Evolutionary conservation across 1,140 invertebrate species (phyloP).

Genomic region (Diabrotica virgifera): DNA sequence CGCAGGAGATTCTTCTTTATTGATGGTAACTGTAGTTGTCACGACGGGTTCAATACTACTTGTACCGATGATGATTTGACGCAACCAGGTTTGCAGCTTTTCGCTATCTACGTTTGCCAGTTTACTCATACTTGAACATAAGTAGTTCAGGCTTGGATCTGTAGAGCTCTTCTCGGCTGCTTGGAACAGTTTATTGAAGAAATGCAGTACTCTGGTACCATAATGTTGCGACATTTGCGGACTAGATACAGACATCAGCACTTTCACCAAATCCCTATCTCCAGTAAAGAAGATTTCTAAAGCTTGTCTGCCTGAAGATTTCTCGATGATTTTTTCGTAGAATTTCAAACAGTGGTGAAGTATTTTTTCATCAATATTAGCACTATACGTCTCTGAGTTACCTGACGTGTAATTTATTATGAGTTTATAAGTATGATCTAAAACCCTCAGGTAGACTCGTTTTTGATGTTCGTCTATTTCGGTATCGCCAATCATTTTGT

Average conservation of each 20-base stretch:
- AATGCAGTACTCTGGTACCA: slow-evolving; percentile 73
- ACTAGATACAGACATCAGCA: slow-evolving; percentile 71
- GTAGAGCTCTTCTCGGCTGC: slow-evolving; percentile 57
- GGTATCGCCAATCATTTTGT: slow-evolving; percentile 64
- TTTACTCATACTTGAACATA: slow-evolving; percentile 67
- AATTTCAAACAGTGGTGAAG: slow-evolving; percentile 71
- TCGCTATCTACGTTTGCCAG: slow-evolving; percentile 63
- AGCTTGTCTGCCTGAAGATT: slow-evolving; percentile 72
- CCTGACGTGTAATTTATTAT: slow-evolving; percentile 55
- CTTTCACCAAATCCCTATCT: slow-evolving; percentile 61
- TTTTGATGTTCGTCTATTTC: slow-evolving; percentile 62
- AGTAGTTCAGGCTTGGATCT: slow-evolving; percentile 63
- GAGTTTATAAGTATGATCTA: slow-evolving; percentile 68
- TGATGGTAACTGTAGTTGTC: slow-evolving; percentile 34
- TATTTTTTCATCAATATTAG: slow-evolving; percentile 63
- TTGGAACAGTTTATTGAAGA: slow-evolving; percentile 77
- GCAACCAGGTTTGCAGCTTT: slow-evolving; percentile 67
- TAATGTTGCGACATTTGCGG: slow-evolving; percentile 68
- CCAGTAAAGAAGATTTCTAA: slow-evolving; percentile 76
- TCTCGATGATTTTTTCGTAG: slow-evolving; percentile 81
- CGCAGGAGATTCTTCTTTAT: slow-evolving; percentile 14
- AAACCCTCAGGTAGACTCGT: slow-evolving; percentile 58
- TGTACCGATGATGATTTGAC: slow-evolving; percentile 63
- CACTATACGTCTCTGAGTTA: slow-evolving; percentile 11
- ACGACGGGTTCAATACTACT: slow-evolving; percentile 47